phyloP scores from a whole-genome alignment of 1,140 invertebrate species.

The Leptinotarsa defecta region DNA sequence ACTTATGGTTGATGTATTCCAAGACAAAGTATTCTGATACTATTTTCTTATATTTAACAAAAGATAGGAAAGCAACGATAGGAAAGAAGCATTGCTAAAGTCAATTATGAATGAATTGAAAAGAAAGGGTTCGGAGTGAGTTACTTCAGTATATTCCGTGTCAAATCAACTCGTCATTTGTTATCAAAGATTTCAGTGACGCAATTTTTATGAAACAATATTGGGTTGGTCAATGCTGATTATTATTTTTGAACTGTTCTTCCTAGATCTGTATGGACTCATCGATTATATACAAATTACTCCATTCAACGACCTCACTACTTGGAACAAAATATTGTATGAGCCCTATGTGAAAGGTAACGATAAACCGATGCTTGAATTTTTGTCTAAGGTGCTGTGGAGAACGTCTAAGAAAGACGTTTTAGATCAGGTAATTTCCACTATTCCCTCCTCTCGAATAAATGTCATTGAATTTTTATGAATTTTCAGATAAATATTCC shows the following conservation, averaged over 20 bases:
- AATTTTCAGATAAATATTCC: slow-evolving; percentile 58
- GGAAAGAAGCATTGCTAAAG: too few relatives aligned
- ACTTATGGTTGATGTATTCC: too few relatives aligned
- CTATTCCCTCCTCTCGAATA: too few relatives aligned
- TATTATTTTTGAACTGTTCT: slow-evolving; percentile 29
- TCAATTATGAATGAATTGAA: too few relatives aligned
- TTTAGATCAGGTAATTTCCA: slow-evolving; percentile 54
- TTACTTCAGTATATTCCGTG: too few relatives aligned
- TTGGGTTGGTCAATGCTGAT: neutral
- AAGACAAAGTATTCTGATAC: too few relatives aligned
- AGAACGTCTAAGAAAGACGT: slow-evolving; percentile 71
- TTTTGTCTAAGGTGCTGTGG: slow-evolving; percentile 71
- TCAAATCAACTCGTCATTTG: too few relatives aligned
- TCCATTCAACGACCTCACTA: slow-evolving; percentile 60
- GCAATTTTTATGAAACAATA: neutral
- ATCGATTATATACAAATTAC: slow-evolving; percentile 70
- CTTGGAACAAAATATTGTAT: slow-evolving; percentile 65
- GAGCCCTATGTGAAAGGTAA: slow-evolving; percentile 62
- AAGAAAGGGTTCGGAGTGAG: too few relatives aligned
- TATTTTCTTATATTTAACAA: too few relatives aligned
- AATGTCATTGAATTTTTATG: neutral
- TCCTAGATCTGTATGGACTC: slow-evolving; percentile 71
- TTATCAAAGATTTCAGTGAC: too few relatives aligned
- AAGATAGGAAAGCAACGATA: too few relatives aligned
- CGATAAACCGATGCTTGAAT: slow-evolving; percentile 58